phyloP scores from a whole-genome alignment of 2,113 vertebrate genomes.

The Sturnira hondurensis region DNA sequence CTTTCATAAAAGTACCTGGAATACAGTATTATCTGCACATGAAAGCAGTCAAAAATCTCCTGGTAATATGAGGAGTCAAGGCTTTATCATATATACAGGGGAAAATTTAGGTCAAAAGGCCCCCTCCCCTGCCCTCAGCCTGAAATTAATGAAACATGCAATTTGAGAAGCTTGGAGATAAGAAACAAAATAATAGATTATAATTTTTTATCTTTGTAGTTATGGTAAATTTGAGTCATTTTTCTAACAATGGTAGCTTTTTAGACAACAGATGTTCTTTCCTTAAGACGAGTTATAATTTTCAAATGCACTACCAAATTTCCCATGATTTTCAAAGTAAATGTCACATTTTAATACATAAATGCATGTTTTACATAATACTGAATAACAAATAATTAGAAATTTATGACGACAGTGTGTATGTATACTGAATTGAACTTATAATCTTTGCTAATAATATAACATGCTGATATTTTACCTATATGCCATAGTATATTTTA shows the following conservation, averaged over 20 bases:
- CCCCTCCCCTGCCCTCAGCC: no score
- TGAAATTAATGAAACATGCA: slow-evolving; percentile 6
- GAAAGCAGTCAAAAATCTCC: background rate
- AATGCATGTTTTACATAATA: background rate
- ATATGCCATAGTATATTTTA: background rate
- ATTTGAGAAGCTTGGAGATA: slow-evolving; percentile 26
- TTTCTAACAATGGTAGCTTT: background rate
- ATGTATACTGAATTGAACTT: background rate
- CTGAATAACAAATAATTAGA: background rate
- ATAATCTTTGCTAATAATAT: background rate
- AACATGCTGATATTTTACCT: background rate
- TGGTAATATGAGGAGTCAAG: background rate
- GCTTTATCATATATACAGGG: background rate
- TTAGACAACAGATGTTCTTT: slow-evolving; percentile 9
- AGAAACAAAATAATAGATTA: background rate
- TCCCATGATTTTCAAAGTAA: slow-evolving; percentile 21
- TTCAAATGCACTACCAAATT: slow-evolving; percentile 32
- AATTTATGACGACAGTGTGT: background rate
- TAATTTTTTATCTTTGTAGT: background rate
- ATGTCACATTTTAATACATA: background rate
- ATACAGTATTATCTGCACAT: background rate
- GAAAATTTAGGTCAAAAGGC: background rate
- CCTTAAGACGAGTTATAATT: background rate
- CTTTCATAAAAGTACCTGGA: background rate
- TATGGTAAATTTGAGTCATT: background rate